Percentiles rank a stretch among this genome's conserved stretches.
These are phyloP conservation scores for Eupithecia insigniata DNA, from an alignment of 2,888 invertebrate species.

Conservation along the genomic window DNA sequence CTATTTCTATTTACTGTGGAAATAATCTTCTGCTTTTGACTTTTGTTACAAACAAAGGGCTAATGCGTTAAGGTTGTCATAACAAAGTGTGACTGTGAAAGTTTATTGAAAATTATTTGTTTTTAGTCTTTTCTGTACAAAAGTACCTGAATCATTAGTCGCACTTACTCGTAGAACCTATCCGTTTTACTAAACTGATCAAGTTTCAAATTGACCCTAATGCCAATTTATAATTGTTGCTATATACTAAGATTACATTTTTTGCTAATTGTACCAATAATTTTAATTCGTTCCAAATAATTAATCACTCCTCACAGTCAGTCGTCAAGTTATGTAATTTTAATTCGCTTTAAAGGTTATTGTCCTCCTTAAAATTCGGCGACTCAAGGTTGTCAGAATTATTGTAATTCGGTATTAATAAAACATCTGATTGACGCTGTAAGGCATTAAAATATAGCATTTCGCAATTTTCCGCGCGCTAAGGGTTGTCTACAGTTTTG, in stretches of 20 bases:
- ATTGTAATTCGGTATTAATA: constrained; percentile 39
- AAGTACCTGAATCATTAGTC: neutral
- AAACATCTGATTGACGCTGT: constrained; percentile 32
- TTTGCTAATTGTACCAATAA: neutral
- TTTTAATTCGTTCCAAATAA: neutral
- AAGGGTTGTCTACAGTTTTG: constrained; percentile 24
- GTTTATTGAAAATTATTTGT: neutral
- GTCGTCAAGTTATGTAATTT: constrained; percentile 9
- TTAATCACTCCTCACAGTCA: neutral
- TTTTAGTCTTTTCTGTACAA: neutral
- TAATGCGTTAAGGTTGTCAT: neutral
- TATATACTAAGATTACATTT: neutral
- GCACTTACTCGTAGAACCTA: neutral
- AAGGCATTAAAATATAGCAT: constrained; percentile 36
- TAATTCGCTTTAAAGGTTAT: constrained; percentile 19
- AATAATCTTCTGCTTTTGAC: constrained; percentile 27
- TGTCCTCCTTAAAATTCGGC: constrained; percentile 20
- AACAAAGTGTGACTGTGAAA: neutral
- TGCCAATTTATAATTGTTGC: neutral
- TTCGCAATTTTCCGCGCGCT: constrained; percentile 4
- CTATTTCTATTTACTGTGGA: constrained; percentile 28
- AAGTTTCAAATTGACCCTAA: neutral
- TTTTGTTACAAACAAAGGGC: constrained; percentile 27
- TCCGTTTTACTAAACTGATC: neutral
- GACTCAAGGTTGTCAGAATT: constrained; percentile 39